phyloP scores from a whole-genome alignment of 2,113 vertebrate species.

The Vulpes ferrilata region DNA sequence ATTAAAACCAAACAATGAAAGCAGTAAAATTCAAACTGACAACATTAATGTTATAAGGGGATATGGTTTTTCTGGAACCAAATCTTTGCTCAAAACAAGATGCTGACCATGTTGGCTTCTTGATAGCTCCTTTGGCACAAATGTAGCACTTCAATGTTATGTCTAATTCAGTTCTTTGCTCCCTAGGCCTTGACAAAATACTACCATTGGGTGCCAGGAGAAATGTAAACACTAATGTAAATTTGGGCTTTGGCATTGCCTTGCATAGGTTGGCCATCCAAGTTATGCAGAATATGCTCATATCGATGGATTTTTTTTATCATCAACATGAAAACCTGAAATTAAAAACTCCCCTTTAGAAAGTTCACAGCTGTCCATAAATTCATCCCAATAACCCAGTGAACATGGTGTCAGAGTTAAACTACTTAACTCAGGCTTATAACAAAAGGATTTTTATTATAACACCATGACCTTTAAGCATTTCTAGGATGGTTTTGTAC shows the following conservation, averaged over 20 bases:
- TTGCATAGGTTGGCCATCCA: background rate
- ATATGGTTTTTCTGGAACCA: background rate
- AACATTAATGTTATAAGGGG: background rate
- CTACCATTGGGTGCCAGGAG: background rate
- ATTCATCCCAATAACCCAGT: background rate
- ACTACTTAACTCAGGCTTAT: background rate
- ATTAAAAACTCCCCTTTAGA: background rate
- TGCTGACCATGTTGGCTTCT: background rate
- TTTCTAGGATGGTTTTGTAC: background rate
- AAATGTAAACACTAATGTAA: background rate
- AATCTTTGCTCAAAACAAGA: background rate
- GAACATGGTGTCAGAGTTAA: background rate
- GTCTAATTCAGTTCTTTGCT: background rate
- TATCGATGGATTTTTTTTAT: background rate
- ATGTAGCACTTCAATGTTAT: background rate
- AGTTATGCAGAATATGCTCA: background rate
- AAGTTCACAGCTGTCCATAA: background rate
- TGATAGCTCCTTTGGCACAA: background rate
- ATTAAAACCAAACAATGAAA: constrained; percentile 7
- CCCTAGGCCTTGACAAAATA: background rate
- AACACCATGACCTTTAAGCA: background rate
- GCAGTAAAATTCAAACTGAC: background rate
- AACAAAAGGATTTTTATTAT: constrained; percentile 6
- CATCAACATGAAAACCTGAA: background rate
- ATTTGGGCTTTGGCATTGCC: background rate